A percentile compares a stretch with the other conserved stretches of the same genome.
Evolutionary conservation across 2,888 invertebrate species (phyloP).

Genomic region (Hemicrepidius hirtus): DNA sequence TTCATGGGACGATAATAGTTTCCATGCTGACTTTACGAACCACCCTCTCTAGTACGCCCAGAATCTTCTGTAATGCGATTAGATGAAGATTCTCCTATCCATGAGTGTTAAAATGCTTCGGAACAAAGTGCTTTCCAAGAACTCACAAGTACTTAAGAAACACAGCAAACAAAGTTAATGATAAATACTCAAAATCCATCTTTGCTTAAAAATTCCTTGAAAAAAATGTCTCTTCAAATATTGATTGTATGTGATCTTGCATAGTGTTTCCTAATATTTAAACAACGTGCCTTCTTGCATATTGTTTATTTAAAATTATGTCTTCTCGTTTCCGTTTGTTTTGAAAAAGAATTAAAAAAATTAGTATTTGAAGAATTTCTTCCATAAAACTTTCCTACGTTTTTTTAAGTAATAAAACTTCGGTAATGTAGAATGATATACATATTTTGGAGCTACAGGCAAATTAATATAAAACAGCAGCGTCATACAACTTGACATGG

Average conservation of each 20-base stretch:
- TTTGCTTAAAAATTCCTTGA: constrained; percentile 21
- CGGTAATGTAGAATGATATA: background rate
- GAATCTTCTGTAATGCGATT: too few relatives aligned
- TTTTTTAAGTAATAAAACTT: background rate
- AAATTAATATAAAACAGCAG: constrained; percentile 23
- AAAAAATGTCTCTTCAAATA: constrained; percentile 31
- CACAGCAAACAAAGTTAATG: constrained; percentile 18
- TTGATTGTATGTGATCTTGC: constrained; percentile 20
- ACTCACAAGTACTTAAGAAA: constrained; percentile 10
- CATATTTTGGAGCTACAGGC: constrained; percentile 1
- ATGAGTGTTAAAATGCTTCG: background rate
- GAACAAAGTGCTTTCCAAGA: constrained; percentile 1
- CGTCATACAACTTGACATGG: constrained; percentile 29
- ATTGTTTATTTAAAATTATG: constrained; percentile 14
- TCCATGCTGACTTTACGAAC: too few relatives aligned
- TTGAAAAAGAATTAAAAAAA: background rate
- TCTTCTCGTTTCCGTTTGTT: background rate
- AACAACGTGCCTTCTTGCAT: constrained; percentile 10
- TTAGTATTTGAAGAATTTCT: background rate
- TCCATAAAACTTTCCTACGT: background rate
- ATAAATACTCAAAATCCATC: constrained; percentile 23
- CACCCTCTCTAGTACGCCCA: too few relatives aligned
- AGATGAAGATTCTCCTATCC: too few relatives aligned
- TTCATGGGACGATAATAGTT: too few relatives aligned
- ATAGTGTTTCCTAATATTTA: constrained; percentile 17